phyloP scores from a whole-genome alignment of 1,140 invertebrate species.

The Ericerus pela region DNA sequence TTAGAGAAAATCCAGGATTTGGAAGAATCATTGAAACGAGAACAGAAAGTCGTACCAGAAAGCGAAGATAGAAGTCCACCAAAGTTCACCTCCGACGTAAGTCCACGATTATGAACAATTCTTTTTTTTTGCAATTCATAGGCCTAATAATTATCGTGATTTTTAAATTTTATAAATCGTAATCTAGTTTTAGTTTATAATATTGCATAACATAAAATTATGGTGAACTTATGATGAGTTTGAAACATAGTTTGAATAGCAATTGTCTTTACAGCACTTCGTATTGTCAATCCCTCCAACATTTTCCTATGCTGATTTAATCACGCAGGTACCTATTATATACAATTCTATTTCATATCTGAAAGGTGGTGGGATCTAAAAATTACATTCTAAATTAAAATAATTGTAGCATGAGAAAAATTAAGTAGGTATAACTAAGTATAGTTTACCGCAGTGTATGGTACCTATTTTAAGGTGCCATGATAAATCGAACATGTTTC shows the following conservation, averaged over 20 bases:
- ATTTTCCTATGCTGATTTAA: slow-evolving; percentile 3
- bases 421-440: too few species aligned
- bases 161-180: not conserved
- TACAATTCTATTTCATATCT: too few species aligned
- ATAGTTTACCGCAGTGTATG: too few species aligned
- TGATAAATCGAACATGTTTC: too few species aligned
- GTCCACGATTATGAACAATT: not conserved
- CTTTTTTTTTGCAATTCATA: too few species aligned
- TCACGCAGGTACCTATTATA: not conserved
- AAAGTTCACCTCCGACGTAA: slow-evolving; percentile 61
- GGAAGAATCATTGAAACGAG: slow-evolving; percentile 65
- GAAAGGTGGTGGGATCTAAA: too few species aligned
- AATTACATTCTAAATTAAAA: too few species aligned
- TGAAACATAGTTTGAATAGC: too few species aligned
- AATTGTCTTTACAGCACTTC: not conserved
- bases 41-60: slow-evolving; percentile 47
- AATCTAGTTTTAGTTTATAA: not conserved
- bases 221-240: too few species aligned
- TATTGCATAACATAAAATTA: not conserved
- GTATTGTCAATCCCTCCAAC: not conserved
- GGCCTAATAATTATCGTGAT: not conserved
- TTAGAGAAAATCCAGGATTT: slow-evolving; percentile 78
- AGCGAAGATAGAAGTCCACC: slow-evolving; percentile 65
- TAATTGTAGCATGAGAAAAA: too few species aligned
- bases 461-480: too few species aligned